Conservation (phyloP, 2,113 vertebrate species). For the Strix aluco region DNA sequence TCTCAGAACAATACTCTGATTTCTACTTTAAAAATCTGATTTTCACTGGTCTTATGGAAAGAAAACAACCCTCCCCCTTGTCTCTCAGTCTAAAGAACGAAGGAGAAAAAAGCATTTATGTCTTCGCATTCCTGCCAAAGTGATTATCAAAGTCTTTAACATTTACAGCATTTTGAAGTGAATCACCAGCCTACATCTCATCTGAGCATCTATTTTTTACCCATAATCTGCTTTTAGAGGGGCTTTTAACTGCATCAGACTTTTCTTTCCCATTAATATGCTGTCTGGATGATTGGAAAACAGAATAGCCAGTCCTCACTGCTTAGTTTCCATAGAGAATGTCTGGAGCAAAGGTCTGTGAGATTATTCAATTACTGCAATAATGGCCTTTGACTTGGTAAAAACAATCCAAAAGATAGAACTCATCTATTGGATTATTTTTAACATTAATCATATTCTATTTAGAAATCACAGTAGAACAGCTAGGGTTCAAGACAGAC, state of each 20-base stretch:
- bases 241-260: conserved; percentile 38
- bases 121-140: conserved; percentile 24
- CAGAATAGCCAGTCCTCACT: conserved; percentile 30
- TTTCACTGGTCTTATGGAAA: neutral
- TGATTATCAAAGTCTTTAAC: conserved; percentile 34
- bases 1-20: neutral
- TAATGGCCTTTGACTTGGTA: conserved; percentile 55
- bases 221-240: conserved; percentile 59
- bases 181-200: conserved; percentile 32
- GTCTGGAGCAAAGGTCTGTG: conserved; percentile 65
- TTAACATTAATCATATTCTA: conserved; percentile 39
- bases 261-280: conserved; percentile 45
- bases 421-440: conserved; percentile 57
- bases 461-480: conserved; percentile 33
- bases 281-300: conserved; percentile 49
- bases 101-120: neutral
- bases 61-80: neutral
- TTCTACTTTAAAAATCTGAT: neutral
- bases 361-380: conserved; percentile 67
- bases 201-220: conserved; percentile 35
- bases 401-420: conserved; percentile 50
- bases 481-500: neutral
- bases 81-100: neutral
- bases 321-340: conserved; percentile 62
- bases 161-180: conserved; percentile 47